Base-by-base conservation (phyloP, 2,888 invertebrate genomes). In the Melanostoma mellinum region DNA sequence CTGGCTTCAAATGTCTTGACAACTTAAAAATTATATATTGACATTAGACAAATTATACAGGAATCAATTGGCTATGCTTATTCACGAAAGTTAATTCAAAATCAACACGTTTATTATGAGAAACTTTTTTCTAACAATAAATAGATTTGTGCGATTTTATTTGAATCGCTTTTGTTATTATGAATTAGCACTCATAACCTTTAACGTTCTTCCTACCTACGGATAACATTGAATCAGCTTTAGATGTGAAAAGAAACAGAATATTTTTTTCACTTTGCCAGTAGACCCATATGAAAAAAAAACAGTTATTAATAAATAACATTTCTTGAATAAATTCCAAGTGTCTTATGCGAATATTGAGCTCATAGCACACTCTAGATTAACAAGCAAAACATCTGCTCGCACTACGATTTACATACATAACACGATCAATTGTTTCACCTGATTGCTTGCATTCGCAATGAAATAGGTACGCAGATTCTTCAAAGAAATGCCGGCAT, bases 401-500 rank as follows among this genome's bases (percentile, higher is more conserved):
- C 10, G n/a, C 9, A 46, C 8, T 50, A 50, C 42, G 60, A 60
- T 58, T 60, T 46, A 58, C 65, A 72, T 58, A 75, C 44, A 69
- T 56, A 0, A 20, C 6, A 4, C 63, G 6, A 48, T 65, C 60
- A 60, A 61, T 44, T 55, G 61, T 20, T 20, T 20, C 79, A 68
- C 53, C 67, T 74, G 78, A 53, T 50, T 48, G 5, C 35, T 68
- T 40, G 1, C 58, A 71, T 50, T 10, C 36, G n/a, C 55, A 61
- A 44, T 55, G 48, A 55, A 61, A 61, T 63, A 63, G 60, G 53
- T 35, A 53, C 8, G 8, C 20, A 44, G 5, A 10, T 42, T 75
- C 61, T 67, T 84, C 84, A 84, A 84, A 84, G 79, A 46, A 53
- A 75, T 20, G 68, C 84, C 84, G 84, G 50, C 84, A 79, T 79